phyloP scores from a whole-genome alignment of 2,113 vertebrate species.

The Tychaedon coryphoeus region DNA sequence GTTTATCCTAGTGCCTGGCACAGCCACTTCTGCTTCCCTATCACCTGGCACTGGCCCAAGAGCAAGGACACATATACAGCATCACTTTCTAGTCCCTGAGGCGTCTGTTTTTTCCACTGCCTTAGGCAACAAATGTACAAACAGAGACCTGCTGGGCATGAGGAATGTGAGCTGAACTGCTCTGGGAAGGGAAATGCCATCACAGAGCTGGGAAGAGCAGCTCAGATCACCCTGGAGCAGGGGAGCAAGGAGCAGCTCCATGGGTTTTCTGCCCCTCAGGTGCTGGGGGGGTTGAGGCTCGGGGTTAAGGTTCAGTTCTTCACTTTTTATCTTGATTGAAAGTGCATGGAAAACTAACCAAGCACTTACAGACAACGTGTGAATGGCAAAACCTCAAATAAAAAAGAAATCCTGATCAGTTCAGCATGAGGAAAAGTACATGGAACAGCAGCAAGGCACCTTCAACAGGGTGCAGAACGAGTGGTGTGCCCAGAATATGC shows the following conservation, averaged over 20 bases:
- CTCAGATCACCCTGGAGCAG: not conserved
- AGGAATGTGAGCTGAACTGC: not conserved
- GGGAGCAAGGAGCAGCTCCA: not conserved
- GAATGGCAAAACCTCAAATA: not conserved
- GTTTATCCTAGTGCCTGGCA: not conserved
- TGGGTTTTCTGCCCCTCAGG: not conserved
- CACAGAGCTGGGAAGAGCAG: accelerated
- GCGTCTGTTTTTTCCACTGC: not conserved
- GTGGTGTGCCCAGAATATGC: accelerated
- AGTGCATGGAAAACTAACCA: not conserved
- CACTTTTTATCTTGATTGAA: not conserved
- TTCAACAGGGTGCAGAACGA: not conserved
- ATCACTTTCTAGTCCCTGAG: not conserved
- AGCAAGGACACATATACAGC: not conserved
- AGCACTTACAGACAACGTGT: not conserved
- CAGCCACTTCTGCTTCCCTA: not conserved
- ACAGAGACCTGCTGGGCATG: not conserved
- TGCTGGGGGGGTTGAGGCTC: not conserved
- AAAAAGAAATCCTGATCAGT: too few relatives aligned
- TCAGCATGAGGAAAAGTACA: not conserved
- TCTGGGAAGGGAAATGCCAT: not conserved
- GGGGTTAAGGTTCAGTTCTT: not conserved
- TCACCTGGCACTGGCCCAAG: accelerated
- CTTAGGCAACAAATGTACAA: constrained; percentile 12
- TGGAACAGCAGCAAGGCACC: not conserved